Conservation (phyloP, 2,797 vertebrate species). For the Spinus pinus region DNA sequence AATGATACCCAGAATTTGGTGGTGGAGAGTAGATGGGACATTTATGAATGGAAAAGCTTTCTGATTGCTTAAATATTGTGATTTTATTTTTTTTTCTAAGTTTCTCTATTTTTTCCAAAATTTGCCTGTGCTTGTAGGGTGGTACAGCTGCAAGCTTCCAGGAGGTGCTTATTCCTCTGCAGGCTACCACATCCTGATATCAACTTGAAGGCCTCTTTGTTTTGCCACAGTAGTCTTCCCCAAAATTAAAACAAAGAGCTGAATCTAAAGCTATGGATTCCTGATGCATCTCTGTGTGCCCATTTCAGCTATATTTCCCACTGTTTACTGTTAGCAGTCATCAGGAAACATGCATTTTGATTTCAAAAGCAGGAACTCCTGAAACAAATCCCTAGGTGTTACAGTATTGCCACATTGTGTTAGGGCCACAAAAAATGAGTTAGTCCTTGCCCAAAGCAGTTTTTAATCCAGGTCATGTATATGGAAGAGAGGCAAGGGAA, state of each 20-base stretch:
- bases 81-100: neutral
- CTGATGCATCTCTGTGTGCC: neutral
- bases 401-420: neutral
- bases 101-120: neutral
- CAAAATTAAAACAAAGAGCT: neutral
- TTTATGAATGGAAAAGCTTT: conserved; percentile 32
- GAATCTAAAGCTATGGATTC: neutral
- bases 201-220: neutral
- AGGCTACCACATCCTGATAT: neutral
- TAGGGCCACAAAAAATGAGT: neutral
- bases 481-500: neutral
- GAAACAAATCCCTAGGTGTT: neutral
- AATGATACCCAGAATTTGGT: conserved; percentile 49
- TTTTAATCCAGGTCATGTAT: neutral
- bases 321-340: neutral
- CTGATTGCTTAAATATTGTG: conserved; percentile 19
- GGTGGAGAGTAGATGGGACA: conserved; percentile 15
- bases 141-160: neutral
- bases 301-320: neutral
- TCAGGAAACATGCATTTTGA: neutral
- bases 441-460: neutral
- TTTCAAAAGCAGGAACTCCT: conserved; percentile 13
- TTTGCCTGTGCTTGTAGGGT: neutral
- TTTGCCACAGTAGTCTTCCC: neutral
- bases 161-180: neutral